phyloP scores from a whole-genome alignment of 2,888 invertebrate genomes.

The Salpingus planirostris region DNA sequence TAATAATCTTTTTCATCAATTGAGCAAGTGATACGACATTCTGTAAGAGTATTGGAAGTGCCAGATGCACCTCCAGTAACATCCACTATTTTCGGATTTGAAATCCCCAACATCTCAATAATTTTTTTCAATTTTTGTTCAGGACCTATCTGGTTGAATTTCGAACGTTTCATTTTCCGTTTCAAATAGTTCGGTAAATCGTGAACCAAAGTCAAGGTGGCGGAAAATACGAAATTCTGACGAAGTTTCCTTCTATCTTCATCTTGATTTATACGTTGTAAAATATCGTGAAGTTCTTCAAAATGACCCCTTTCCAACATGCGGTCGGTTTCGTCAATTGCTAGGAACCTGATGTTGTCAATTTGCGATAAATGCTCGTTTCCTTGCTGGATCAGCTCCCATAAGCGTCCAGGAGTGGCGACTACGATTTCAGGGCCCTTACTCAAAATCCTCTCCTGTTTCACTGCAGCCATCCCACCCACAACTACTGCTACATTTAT shows the following conservation, averaged over 20 bases:
- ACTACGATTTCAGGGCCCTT: constrained; percentile 88
- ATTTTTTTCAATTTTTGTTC: constrained; percentile 69
- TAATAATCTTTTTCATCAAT: constrained; percentile 83
- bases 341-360: constrained; percentile 65
- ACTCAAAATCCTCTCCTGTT: constrained; percentile 80
- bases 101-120: constrained; percentile 73
- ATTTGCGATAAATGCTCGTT: constrained; percentile 68
- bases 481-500: constrained; percentile 74
- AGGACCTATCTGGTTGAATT: constrained; percentile 56
- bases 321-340: constrained; percentile 96
- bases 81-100: constrained; percentile 88
- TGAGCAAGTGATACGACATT: constrained; percentile 71
- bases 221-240: constrained; percentile 96
- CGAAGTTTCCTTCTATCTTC: constrained; percentile 50
- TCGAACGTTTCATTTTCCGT: constrained; percentile 43
- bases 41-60: constrained; percentile 74
- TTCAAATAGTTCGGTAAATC: constrained; percentile 68
- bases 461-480: constrained; percentile 90
- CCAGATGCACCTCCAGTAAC: constrained; percentile 75
- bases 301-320: constrained; percentile 98
- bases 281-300: constrained; percentile 73
- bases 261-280: constrained; percentile 71
- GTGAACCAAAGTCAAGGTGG: constrained; percentile 88
- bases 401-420: constrained; percentile 93
- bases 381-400: constrained; percentile 82